Evolutionary conservation across 2,113 vertebrate genomes (phyloP), one percentile per base, ranked within the genome.

Genomic region (Corynorhinus townsendii): DNA sequence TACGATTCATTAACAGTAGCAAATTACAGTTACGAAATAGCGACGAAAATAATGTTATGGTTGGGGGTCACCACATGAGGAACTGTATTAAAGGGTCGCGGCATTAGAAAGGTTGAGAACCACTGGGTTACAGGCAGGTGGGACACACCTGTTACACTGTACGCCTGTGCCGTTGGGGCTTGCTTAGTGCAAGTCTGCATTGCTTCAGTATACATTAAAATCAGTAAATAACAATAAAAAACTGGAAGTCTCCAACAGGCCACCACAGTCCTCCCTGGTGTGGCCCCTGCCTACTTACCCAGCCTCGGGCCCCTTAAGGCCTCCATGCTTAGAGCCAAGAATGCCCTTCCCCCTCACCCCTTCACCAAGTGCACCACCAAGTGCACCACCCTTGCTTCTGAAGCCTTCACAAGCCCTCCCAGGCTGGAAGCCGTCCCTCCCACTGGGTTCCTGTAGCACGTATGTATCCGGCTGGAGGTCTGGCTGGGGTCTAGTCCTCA

Each of bases 161-260:
- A 11, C 1, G 26, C 72, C 38, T 38, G 24, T 11, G 33, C 0
- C 0, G 0, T 0, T 11, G 30, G 14, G 14, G 43, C 8, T 3
- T 4, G 11, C 56, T 69, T 17, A 1, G 66, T 0, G 5, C n/a
- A 3, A 35, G 59, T 30, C 47, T 26, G 62, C 40, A 20, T 62
- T 6, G 30, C 38, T 17, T 56, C 81, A 3, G 54, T 3, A 30
- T 3, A 43, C 86, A 56, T 47, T n/a, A 43, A 68, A 38, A n/a
- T 19, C 68, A 71, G 16, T 12, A n/a, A 89, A 17, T 12, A 87
- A 64, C 43, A 54, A 38, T 3, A 7, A 28, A 40, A 77, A 16
- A 38, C 54, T 2, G 1, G 12, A 68, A 79, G 22, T 30, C 45
- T 45, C 75, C 14, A 10, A 43, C 38, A 59, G 26, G 66, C 28